Evolutionary conservation across 2,888 invertebrate genomes (phyloP).

Genomic region (Sminthurides aquaticus): DNA sequence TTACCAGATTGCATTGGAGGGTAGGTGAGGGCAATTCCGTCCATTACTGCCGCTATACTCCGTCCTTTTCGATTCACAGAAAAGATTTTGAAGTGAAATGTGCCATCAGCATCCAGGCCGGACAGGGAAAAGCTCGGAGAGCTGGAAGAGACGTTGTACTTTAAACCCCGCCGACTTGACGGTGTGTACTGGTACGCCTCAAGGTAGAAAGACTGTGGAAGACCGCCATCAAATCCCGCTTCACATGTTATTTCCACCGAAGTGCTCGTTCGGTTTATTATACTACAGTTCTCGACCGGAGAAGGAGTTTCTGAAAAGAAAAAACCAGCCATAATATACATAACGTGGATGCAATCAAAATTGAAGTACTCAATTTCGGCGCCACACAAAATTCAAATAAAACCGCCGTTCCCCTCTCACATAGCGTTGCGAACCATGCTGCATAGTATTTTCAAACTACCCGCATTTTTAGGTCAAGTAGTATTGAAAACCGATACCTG

Average conservation of each 20-base stretch:
- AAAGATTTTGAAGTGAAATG: conserved; percentile 67
- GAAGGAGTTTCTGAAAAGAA: conserved; percentile 65
- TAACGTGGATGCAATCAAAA: not conserved
- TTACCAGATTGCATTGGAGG: conserved; percentile 50
- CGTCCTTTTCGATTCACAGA: conserved; percentile 76
- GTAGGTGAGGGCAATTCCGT: conserved; percentile 70
- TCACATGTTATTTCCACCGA: conserved; percentile 75
- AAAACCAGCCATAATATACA: not conserved
- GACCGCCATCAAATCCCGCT: conserved; percentile 79
- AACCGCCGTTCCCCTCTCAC: too few species aligned
- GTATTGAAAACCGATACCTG: too few species aligned
- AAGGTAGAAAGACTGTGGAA: conserved; percentile 75
- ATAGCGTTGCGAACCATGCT: too few species aligned
- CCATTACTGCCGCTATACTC: conserved; percentile 62
- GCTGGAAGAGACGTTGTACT: conserved; percentile 58
- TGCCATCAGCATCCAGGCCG: conserved; percentile 70
- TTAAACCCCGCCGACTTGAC: conserved; percentile 38
- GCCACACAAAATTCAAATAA: too few species aligned
- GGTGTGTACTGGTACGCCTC: conserved; percentile 58
- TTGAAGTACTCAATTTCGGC: not conserved
- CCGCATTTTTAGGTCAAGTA: too few species aligned
- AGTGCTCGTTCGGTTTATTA: conserved; percentile 76
- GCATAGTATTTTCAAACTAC: too few species aligned
- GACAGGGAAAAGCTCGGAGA: conserved; percentile 68
- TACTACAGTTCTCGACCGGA: conserved; percentile 73